Conservation (phyloP, 2,888 invertebrate species). For the Leucozona laternaria region DNA sequence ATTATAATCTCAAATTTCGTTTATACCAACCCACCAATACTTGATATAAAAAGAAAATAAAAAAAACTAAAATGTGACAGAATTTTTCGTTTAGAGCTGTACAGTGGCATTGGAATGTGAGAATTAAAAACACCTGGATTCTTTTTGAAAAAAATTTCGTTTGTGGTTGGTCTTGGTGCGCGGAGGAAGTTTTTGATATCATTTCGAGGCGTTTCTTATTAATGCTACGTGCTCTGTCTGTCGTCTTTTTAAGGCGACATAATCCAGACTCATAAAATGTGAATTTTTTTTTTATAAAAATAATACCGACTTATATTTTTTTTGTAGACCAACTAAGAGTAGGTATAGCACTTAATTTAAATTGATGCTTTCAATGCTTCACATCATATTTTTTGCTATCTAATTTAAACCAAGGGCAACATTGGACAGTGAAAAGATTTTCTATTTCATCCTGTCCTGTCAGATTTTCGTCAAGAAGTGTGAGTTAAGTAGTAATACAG, state of each 20-base stretch:
- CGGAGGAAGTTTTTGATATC: neutral
- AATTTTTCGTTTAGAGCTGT: neutral
- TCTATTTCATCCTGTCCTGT: too few species aligned
- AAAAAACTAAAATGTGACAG: neutral
- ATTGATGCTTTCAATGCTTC: neutral
- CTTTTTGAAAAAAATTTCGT: neutral
- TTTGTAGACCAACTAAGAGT: neutral
- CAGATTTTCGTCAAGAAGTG: too few species aligned
- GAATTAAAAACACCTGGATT: neutral
- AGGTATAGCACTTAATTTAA: neutral
- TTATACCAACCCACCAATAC: neutral
- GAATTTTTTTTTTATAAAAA: neutral
- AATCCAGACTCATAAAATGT: neutral
- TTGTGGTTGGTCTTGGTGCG: neutral
- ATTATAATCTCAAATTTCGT: too few species aligned
- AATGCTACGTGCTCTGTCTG: neutral
- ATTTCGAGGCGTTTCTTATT: neutral
- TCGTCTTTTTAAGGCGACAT: neutral
- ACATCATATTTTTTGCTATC: neutral
- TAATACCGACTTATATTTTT: too few species aligned
- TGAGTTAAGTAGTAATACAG: too few species aligned
- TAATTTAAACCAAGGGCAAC: neutral
- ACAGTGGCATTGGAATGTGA: neutral
- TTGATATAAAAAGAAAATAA: neutral
- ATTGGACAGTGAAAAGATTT: neutral